phyloP scores from a whole-genome alignment of 2,113 vertebrate species.

The Poeciliopsis turrubarensis region DNA sequence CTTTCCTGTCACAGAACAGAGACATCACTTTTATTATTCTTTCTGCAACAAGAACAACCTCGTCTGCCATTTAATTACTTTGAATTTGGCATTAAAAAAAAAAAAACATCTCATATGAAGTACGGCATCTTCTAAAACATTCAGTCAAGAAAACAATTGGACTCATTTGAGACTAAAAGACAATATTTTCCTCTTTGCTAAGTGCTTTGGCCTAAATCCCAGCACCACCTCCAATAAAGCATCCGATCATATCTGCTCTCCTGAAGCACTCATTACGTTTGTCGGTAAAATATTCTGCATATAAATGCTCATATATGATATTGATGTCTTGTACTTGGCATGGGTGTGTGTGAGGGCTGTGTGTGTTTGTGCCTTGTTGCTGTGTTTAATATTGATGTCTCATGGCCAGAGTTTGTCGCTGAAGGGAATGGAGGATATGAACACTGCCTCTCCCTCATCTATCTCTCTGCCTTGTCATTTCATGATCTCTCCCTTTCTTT shows the following conservation, averaged over 20 bases:
- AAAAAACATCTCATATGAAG: neutral
- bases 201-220: slow-evolving; percentile 61
- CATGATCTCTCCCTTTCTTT: slow-evolving; percentile 52
- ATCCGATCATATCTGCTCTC: slow-evolving; percentile 64
- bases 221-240: slow-evolving; percentile 35
- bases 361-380: slow-evolving; percentile 68
- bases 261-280: slow-evolving; percentile 62
- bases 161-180: slow-evolving; percentile 40
- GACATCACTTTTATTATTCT: slow-evolving; percentile 5
- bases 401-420: slow-evolving; percentile 75
- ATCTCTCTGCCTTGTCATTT: slow-evolving; percentile 75
- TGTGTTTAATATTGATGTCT: slow-evolving; percentile 78
- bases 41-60: slow-evolving; percentile 2
- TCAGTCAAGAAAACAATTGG: slow-evolving; percentile 35
- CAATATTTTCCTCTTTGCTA: slow-evolving; percentile 35
- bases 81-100: slow-evolving; percentile 1
- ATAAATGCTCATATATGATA: slow-evolving; percentile 84
- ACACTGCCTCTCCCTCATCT: slow-evolving; percentile 69
- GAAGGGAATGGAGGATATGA: slow-evolving; percentile 78
- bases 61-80: slow-evolving; percentile 13
- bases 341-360: slow-evolving; percentile 62
- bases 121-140: slow-evolving; percentile 38
- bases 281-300: slow-evolving; percentile 82
- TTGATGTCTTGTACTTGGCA: slow-evolving; percentile 77
- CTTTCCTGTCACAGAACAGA: slow-evolving; percentile 86